phyloP scores from a whole-genome alignment of 1,140 invertebrate genomes.

The Riptortus pedestris region DNA sequence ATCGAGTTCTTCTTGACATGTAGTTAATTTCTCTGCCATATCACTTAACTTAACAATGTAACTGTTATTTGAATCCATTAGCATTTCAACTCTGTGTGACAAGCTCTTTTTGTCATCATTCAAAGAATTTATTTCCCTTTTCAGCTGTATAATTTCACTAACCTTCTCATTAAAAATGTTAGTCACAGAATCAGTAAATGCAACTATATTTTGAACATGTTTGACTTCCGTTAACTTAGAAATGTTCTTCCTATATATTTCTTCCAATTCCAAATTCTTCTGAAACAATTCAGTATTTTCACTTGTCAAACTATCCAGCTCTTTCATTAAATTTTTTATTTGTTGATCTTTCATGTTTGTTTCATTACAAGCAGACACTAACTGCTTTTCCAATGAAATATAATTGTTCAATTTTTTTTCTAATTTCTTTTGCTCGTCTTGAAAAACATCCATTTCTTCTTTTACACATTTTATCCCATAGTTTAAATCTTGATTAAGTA shows the following conservation, averaged over 20 bases:
- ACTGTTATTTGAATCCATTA: constrained; percentile 11
- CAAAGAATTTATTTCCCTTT: not conserved
- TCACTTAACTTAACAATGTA: constrained; percentile 1
- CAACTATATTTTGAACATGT: not conserved
- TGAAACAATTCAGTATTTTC: not conserved
- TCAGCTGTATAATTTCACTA: constrained; percentile 13
- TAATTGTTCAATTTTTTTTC: constrained; percentile 12
- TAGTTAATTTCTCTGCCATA: not conserved
- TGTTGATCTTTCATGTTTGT: not conserved
- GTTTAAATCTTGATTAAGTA: constrained; percentile 10
- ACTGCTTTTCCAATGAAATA: constrained; percentile 7
- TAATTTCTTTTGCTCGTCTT: constrained; percentile 8
- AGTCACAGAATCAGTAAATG: not conserved
- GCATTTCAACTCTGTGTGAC: not conserved
- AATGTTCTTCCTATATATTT: not conserved
- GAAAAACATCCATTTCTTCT: constrained; percentile 18
- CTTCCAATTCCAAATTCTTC: not conserved
- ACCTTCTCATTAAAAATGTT: constrained; percentile 18
- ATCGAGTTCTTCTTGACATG: constrained; percentile 11
- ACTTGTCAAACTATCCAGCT: not conserved
- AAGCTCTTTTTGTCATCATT: not conserved
- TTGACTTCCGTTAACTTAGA: not conserved
- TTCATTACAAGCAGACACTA: not conserved
- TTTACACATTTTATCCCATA: not conserved
- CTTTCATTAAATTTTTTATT: constrained; percentile 10